Conservation (phyloP, 2,797 vertebrate genomes). For the Lates japonicus region DNA sequence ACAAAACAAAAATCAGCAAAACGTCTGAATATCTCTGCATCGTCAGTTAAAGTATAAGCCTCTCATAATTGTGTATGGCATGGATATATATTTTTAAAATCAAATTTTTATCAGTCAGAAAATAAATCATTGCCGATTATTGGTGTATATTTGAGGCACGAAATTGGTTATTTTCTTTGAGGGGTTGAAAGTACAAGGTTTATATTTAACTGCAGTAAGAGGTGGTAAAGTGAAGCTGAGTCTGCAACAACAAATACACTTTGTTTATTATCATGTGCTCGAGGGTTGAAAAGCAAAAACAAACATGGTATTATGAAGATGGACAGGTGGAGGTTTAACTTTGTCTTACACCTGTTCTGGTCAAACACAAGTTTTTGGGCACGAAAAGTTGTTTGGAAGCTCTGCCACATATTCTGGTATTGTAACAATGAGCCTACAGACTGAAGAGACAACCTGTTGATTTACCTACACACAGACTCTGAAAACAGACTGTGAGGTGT, state of each 20-base stretch:
- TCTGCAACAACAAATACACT: slow-evolving; percentile 1
- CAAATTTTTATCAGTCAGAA: neutral
- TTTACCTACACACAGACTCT: slow-evolving; percentile 1
- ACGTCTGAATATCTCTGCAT: neutral
- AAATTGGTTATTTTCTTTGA: neutral
- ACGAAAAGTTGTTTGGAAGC: neutral
- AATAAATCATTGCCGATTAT: neutral
- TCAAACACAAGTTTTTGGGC: neutral
- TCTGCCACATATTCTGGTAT: neutral
- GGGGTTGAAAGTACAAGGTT: neutral
- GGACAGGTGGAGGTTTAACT: slow-evolving; percentile 1
- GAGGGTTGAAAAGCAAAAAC: slow-evolving; percentile 9
- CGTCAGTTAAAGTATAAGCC: neutral
- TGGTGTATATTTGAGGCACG: neutral
- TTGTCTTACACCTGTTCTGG: neutral
- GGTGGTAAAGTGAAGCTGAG: neutral
- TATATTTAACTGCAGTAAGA: neutral
- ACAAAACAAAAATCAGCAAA: neutral
- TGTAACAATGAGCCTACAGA: neutral
- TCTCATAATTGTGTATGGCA: neutral
- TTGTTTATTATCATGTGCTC: neutral
- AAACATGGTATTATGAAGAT: slow-evolving; percentile 3
- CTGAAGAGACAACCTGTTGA: slow-evolving; percentile 34
- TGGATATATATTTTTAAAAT: neutral
- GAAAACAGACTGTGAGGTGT: neutral